Percentiles rank a stretch among this genome's conserved stretches.
Evolutionary conservation across 37 sponge, comb jelly and placozoan species (phyloP).

Genomic region (Ephydatia muelleri): DNA sequence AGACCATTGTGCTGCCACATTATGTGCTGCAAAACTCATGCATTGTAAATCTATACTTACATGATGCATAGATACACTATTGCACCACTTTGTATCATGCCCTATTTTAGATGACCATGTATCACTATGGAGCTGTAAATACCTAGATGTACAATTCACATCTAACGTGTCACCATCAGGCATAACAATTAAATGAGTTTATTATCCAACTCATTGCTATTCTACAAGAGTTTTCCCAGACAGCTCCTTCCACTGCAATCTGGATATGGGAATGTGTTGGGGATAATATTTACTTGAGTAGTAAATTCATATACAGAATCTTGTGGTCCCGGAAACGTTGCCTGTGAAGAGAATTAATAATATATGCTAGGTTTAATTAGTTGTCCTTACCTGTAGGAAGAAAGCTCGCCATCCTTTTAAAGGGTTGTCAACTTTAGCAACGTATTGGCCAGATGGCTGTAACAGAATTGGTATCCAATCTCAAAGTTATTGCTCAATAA

Average conservation of each 20-base stretch:
- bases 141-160: no score
- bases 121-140: no score
- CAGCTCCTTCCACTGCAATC: conserved; percentile 84
- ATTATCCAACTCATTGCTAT: no score
- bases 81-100: no score
- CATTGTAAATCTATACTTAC: no score
- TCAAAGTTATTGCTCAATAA: neutral
- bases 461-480: neutral
- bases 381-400: conserved; percentile 69
- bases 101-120: no score
- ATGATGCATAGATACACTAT: no score
- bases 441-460: conserved; percentile 54
- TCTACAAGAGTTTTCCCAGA: conserved; percentile 58
- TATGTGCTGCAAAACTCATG: no score
- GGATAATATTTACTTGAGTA: conserved; percentile 90
- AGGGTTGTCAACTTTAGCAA: conserved; percentile 54
- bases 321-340: conserved; percentile 58
- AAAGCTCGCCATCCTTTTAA: conserved; percentile 84
- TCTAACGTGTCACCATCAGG: no score
- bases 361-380: neutral
- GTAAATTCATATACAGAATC: conserved; percentile 60
- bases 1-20: no score
- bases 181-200: no score
- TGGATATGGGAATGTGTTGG: conserved; percentile 77
- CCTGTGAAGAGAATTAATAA: conserved; percentile 23